phyloP scores from a whole-genome alignment of 2,797 vertebrate species.

The Propithecus deckenii region DNA sequence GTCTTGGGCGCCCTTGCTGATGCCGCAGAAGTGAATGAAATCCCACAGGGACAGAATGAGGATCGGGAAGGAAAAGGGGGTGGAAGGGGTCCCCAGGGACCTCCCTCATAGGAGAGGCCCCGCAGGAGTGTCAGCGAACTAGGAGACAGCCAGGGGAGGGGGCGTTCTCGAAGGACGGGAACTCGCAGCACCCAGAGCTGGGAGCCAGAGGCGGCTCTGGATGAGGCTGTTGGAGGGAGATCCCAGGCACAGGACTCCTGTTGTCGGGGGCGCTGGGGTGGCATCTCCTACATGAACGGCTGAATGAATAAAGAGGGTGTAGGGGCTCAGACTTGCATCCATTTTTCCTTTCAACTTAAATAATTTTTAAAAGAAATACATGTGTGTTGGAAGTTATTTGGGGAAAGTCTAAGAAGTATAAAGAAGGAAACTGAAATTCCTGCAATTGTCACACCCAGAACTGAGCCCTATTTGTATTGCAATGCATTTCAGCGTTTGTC shows the following conservation, averaged over 20 bases:
- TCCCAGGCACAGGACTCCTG: accelerated
- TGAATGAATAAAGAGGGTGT: neutral
- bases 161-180: neutral
- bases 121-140: neutral
- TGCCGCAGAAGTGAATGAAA: neutral
- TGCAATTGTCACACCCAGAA: neutral
- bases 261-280: neutral
- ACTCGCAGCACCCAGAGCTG: neutral
- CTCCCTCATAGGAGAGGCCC: neutral
- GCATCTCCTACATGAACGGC: neutral
- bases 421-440: slow-evolving; percentile 9
- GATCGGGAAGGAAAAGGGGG: neutral
- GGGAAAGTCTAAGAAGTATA: neutral
- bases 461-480: neutral
- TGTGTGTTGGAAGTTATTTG: neutral
- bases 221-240: neutral
- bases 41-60: neutral
- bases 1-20: neutral
- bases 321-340: neutral
- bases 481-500: neutral
- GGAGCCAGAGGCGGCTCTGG: neutral
- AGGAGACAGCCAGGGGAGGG: neutral
- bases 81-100: too few relatives aligned
- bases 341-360: neutral
- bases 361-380: neutral